Conservation (phyloP, 2,888 invertebrate species). For the Scaptomyza polygonia region DNA sequence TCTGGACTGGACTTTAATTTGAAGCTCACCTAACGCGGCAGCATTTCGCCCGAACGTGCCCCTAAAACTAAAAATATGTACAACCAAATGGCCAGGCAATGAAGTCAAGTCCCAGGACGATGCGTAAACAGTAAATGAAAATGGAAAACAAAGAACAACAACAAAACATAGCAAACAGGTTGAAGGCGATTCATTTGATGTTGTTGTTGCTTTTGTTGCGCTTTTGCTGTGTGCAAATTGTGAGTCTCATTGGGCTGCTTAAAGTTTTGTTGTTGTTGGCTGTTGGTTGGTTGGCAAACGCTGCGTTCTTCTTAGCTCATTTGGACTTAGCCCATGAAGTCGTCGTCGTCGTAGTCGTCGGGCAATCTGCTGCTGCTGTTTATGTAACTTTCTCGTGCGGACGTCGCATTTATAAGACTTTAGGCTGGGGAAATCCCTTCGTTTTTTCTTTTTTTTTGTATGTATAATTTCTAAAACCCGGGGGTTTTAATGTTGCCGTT, state of each 20-base stretch:
- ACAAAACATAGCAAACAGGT: slow-evolving; percentile 21
- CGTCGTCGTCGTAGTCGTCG: background rate
- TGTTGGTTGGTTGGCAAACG: background rate
- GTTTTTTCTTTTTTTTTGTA: slow-evolving; percentile 29
- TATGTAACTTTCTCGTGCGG: slow-evolving; percentile 40
- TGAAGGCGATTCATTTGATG: slow-evolving; percentile 6
- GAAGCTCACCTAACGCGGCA: slow-evolving; percentile 31
- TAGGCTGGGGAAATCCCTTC: slow-evolving; percentile 39
- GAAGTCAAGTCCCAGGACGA: slow-evolving; percentile 41
- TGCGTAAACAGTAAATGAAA: slow-evolving; percentile 51
- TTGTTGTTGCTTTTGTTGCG: slow-evolving; percentile 12
- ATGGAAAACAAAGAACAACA: background rate
- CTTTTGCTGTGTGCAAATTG: slow-evolving; percentile 25
- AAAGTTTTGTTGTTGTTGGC: slow-evolving; percentile 27
- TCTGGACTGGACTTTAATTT: slow-evolving; percentile 8
- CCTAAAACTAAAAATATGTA: background rate
- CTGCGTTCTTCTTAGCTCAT: slow-evolving; percentile 31
- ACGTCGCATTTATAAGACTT: slow-evolving; percentile 44
- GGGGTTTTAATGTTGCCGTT: background rate
- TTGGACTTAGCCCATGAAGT: slow-evolving; percentile 31
- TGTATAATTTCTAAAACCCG: background rate
- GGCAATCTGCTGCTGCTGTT: slow-evolving; percentile 21
- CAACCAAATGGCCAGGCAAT: slow-evolving; percentile 38
- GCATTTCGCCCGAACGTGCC: background rate
- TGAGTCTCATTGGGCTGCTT: slow-evolving; percentile 49